Base-by-base conservation (phyloP, 2,888 invertebrate genomes). In the Spisula subtruncata region DNA sequence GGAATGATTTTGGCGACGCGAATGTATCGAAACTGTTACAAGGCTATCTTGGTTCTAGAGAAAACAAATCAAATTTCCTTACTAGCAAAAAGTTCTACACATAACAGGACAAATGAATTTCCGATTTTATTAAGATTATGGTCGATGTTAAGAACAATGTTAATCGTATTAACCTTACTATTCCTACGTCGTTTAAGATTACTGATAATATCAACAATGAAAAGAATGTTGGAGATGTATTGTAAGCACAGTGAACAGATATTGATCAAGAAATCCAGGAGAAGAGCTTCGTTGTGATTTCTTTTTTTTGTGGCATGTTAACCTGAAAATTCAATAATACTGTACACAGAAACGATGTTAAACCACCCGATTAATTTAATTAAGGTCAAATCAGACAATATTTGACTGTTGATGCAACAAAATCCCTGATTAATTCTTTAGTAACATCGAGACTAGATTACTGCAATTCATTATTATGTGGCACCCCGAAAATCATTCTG, bases 1-100 rank as follows among this genome's bases (percentile, higher is more conserved):
- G n/a, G n/a, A n/a, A n/a, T n/a, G n/a, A n/a, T n/a, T n/a, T n/a
- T n/a, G n/a, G n/a, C n/a, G n/a, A n/a, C n/a, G n/a, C n/a, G 60
- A 25, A 25, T 66, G 25, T 25, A 66, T 66, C 10, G 60, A 0
- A 25, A 10, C 25, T 66, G 25, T 66, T 66, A 25, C 60, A 25
- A 25, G 8, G 20, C n/a, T 25, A 0, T 66, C 60, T 66, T 66
- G 60, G n/a, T 66, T 66, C 25, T 5, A 25, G n/a, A 25, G 25
- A 25, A n/a, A 25, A n/a, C 60, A 66, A 66, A 66, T 66, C 60
- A 25, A 66, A 66, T 66, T 66, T 66, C 60, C n/a, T 66, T 66
- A 25, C 60, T 66, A 25, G 60, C 25, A 66, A 66, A 66, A 66
- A 25, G 25, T 66, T 25, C 2, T n/a, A 66, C 60, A n/a, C 10